Percentiles rank a stretch among this genome's conserved stretches.
These are phyloP conservation scores for Cylindroiulus punctatus DNA, from an alignment of 2,888 invertebrate species.

Conservation along the genomic window DNA sequence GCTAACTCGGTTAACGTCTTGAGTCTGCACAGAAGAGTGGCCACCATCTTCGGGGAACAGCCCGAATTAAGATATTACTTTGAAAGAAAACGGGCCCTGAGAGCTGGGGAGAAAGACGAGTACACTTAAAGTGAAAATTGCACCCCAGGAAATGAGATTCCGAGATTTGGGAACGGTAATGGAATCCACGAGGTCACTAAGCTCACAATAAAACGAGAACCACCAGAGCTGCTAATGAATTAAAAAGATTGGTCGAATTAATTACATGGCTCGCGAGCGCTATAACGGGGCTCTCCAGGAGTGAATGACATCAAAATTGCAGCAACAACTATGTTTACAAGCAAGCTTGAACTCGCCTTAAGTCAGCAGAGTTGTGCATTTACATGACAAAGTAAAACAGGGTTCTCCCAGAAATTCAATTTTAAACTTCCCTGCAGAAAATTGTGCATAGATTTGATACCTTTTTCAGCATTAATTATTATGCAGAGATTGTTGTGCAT, in stretches of 20 bases:
- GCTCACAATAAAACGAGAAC: slow-evolving; percentile 3
- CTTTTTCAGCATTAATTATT: too few relatives aligned
- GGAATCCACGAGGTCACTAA: slow-evolving; percentile 31
- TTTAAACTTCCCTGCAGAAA: too few relatives aligned
- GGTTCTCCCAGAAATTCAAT: too few relatives aligned
- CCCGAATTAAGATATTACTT: slow-evolving; percentile 31
- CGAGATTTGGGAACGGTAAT: background rate
- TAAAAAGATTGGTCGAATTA: slow-evolving; percentile 27
- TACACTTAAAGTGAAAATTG: slow-evolving; percentile 16
- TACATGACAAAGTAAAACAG: too few relatives aligned
- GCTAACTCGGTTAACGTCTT: slow-evolving; percentile 42
- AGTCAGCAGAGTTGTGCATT: too few relatives aligned
- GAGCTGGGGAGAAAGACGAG: background rate
- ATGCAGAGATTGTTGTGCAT: too few relatives aligned
- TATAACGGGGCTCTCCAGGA: too few relatives aligned
- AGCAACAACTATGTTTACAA: too few relatives aligned
- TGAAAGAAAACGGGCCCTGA: background rate
- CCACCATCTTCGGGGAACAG: slow-evolving; percentile 20
- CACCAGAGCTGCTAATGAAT: slow-evolving; percentile 28
- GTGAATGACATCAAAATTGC: too few relatives aligned
- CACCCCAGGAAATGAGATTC: slow-evolving; percentile 35
- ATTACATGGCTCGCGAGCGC: background rate
- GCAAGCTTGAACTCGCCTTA: too few relatives aligned
- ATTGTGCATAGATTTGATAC: too few relatives aligned
- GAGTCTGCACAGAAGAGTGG: background rate